These are phyloP conservation scores for Excalfactoria chinensis DNA, from an alignment of 2,113 vertebrate species.

Conservation along the genomic window DNA sequence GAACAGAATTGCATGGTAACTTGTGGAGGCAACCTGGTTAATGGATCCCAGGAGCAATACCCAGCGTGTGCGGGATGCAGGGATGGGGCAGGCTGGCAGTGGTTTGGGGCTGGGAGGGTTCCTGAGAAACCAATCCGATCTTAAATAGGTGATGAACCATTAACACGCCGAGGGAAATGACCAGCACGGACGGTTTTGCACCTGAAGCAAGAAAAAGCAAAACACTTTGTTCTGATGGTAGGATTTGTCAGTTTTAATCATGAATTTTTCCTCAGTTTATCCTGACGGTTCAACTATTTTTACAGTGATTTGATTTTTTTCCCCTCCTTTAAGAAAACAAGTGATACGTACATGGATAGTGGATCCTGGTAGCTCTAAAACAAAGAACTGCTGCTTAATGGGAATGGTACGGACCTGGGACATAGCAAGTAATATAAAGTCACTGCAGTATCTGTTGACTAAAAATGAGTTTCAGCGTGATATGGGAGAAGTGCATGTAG, in stretches of 20 bases:
- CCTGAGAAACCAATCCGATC: neutral
- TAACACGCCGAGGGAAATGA: neutral
- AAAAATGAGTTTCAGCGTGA: constrained; percentile 41
- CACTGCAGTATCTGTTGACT: constrained; percentile 63
- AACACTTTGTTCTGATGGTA: constrained; percentile 53
- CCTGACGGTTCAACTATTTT: constrained; percentile 51
- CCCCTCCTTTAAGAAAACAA: constrained; percentile 28
- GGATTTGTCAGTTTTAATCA: constrained; percentile 64
- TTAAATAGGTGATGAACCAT: neutral
- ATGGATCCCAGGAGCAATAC: neutral
- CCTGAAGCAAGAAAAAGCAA: constrained; percentile 57
- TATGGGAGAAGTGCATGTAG: neutral
- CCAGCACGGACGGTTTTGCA: neutral
- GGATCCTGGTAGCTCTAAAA: constrained; percentile 36
- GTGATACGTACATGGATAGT: constrained; percentile 48
- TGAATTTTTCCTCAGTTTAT: constrained; percentile 35
- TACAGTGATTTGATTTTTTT: constrained; percentile 48
- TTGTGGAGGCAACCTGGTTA: neutral
- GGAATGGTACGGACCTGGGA: constrained; percentile 38
- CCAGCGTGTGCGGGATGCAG: fast-evolving
- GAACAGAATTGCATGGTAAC: neutral
- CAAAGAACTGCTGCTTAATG: neutral
- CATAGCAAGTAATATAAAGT: constrained; percentile 51
- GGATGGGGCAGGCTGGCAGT: neutral
- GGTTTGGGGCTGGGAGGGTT: neutral